Evolutionary conservation across 1,140 invertebrate genomes (phyloP), one percentile per base, ranked within the genome.

Genomic region (Drosophila pectinifera): DNA sequence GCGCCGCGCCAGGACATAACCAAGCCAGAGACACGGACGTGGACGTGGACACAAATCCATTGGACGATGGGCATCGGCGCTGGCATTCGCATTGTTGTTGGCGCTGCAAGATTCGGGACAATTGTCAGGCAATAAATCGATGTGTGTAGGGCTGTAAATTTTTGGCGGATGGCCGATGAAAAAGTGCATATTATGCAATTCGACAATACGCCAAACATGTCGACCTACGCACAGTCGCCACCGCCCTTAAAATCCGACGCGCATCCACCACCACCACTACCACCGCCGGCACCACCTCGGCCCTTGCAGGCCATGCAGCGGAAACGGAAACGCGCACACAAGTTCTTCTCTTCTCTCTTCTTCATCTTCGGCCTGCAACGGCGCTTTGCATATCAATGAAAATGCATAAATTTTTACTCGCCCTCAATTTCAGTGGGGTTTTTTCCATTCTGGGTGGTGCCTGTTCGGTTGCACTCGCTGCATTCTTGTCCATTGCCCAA

Each of bases 111-210:
- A 76, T 88, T 88, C 72, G 68, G 84, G 53, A 90, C 90, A 91
- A 91, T 91, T 91, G 90, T 91, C 90, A 90, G 76, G 90, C 86
- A 91, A 91, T 91, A 91, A 91, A 91, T 91, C 90, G 86, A 91
- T 89, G 90, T 91, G 90, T 91, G 80, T 88, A 81, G 81, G 75
- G 90, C 67, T 91, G 90, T 91, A 91, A 91, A 91, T 91, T 90
- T 88, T 82, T 89, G 85, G 61, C 70, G 80, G 84, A 84, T 90
- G 84, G 59, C 76, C 85, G 85, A 90, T 89, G 81, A 88, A 91
- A 91, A 91, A 90, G 65, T 91, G 90, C 90, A 91, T 91, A 85
- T 88, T 88, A 91, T 91, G 90, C 90, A 91, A 90, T 90, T 91
- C 78, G 74, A 90, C 81, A 90, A 82, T 86, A 83, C 82, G 75